phyloP scores from a whole-genome alignment of 2,113 vertebrate genomes.

The Bettongia penicillata region DNA sequence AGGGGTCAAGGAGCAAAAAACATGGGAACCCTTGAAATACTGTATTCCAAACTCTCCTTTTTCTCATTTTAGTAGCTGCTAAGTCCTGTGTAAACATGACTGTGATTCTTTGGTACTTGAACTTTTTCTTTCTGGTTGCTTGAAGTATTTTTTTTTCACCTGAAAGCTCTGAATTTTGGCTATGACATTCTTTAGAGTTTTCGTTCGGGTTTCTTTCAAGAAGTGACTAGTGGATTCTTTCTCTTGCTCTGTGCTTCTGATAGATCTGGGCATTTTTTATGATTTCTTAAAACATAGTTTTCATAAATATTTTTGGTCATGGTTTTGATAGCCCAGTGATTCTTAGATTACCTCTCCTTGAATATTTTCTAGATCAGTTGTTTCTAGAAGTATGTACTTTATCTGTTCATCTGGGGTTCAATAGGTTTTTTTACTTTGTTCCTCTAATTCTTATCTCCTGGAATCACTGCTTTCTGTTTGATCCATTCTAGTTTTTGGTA shows the following conservation, averaged over 20 bases:
- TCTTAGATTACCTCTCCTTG: not conserved
- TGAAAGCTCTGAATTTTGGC: not conserved
- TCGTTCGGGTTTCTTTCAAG: not conserved
- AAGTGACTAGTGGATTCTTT: not conserved
- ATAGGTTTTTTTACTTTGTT: not conserved
- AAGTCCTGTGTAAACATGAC: not conserved
- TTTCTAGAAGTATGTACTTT: not conserved
- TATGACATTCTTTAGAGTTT: not conserved
- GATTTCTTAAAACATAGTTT: not conserved
- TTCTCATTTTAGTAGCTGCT: not conserved
- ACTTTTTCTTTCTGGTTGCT: not conserved
- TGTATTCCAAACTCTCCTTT: not conserved
- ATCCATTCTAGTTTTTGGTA: not conserved
- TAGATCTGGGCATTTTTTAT: not conserved
- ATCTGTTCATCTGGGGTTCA: not conserved
- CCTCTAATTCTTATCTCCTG: not conserved
- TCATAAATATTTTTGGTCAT: not conserved
- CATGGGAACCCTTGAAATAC: not conserved
- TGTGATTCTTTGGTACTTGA: not conserved
- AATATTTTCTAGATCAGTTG: not conserved
- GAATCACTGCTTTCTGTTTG: not conserved
- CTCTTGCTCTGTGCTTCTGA: not conserved
- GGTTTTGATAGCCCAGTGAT: not conserved
- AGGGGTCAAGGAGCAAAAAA: not conserved
- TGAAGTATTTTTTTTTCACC: not conserved